Evolutionary conservation across 1,140 invertebrate genomes (phyloP), one percentile per base, ranked within the genome.

Genomic region (Yoshiicerus persimilis): DNA sequence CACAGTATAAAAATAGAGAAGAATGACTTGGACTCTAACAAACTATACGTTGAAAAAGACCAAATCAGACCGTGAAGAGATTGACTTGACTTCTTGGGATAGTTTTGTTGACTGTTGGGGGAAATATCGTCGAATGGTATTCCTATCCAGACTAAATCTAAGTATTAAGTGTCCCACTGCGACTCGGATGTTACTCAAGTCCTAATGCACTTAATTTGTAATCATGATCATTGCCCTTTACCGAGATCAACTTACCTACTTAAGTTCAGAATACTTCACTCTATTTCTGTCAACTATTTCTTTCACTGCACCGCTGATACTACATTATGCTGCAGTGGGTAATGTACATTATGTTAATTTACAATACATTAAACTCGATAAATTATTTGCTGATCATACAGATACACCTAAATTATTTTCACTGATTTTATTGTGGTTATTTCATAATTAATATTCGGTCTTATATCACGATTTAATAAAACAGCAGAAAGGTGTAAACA

Each of bases 181-280:
- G 83, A 84, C 83, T 47, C 83, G 83, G 83, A 84, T 47, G 83
- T 62, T 41, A 84, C 38, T 62, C 83, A 80, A 84, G 83, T 62
- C 38, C 41, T 62, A 84, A 84, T 84, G 83, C 83, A 84, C 41
- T 84, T 84, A 84, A 84, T 84, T 84, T 62, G 38, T 84, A 84
- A 84, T 84, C 75, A 80, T 80, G 75, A 80, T 80, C 75, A 80
- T 80, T 80, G 75, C 75, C 75, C 75, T 80, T 80, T 80, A 80
- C 75, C 75, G 32, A 80, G 75, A 80, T 80, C 75, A 80, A 80
- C 75, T 80, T 80, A 80, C 75, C 75, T 80, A 80, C 75, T 80
- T 80, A n/a, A 80, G 32, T 36, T 80, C 20, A 36, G 75, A 36
- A 32, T 80, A 23, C 75, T 80, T 70, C 66, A 70, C 75, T 36